These are phyloP conservation scores for Thalassophryne amazonica DNA, from an alignment of 2,797 vertebrate species.

Conservation along the genomic window DNA sequence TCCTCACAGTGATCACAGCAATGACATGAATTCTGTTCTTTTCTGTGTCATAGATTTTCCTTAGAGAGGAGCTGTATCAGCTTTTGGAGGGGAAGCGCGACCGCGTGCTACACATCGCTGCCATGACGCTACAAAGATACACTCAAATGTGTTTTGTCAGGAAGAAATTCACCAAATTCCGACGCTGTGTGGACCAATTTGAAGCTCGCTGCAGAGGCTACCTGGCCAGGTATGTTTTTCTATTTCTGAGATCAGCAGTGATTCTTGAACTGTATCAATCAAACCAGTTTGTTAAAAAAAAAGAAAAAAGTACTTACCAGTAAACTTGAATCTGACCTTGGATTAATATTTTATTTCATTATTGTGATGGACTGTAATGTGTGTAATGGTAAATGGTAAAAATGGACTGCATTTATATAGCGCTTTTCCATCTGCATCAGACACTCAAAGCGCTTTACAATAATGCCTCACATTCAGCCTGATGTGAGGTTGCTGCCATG, in stretches of 20 bases:
- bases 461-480: too few relatives aligned
- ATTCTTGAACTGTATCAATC: too few relatives aligned
- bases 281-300: too few relatives aligned
- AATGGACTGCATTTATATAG: too few relatives aligned
- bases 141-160: slow-evolving; percentile 82
- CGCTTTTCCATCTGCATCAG: too few relatives aligned
- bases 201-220: slow-evolving; percentile 83
- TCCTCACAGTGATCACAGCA: background rate
- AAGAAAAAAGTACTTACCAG: too few relatives aligned
- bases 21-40: background rate
- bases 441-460: too few relatives aligned
- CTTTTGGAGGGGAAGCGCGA: slow-evolving; percentile 89
- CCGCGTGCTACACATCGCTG: slow-evolving; percentile 83
- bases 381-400: too few relatives aligned
- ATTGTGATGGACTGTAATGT: too few relatives aligned
- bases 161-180: slow-evolving; percentile 81
- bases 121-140: slow-evolving; percentile 87
- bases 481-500: too few relatives aligned
- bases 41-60: slow-evolving; percentile 83
- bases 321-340: too few relatives aligned
- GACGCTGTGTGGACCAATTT: slow-evolving; percentile 74
- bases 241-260: background rate
- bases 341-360: too few relatives aligned
- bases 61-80: slow-evolving; percentile 92
- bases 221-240: slow-evolving; percentile 79